Percentiles rank a stretch among this genome's conserved stretches.
Conservation (phyloP, 2,113 vertebrate genomes). For the Phalacrocorax brasilianus region DNA sequence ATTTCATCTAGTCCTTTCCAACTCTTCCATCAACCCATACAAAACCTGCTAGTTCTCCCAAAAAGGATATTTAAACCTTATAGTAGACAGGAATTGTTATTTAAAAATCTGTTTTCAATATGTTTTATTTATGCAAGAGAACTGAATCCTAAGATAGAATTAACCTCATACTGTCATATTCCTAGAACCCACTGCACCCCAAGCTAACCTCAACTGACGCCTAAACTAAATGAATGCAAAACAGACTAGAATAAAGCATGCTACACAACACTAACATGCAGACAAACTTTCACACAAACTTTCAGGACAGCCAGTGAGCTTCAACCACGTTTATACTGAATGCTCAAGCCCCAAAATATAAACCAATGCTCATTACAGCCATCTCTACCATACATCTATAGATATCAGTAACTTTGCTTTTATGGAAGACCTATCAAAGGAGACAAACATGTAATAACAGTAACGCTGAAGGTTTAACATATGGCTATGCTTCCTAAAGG, state of each 20-base stretch:
- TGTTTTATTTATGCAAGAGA: not conserved
- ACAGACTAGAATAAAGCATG: conserved; percentile 55
- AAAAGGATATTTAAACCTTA: not conserved
- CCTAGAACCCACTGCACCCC: not conserved
- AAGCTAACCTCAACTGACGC: not conserved
- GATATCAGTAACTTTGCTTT: not conserved
- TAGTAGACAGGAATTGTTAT: not conserved
- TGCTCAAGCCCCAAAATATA: not conserved
- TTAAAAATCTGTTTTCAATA: not conserved
- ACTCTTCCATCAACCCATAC: not conserved
- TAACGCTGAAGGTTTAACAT: not conserved
- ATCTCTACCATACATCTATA: not conserved
- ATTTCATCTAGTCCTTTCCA: not conserved
- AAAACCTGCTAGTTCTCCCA: not conserved
- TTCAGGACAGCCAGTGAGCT: conserved; percentile 24
- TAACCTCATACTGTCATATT: not conserved
- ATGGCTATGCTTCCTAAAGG: not conserved
- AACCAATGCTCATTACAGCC: not conserved
- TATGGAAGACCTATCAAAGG: not conserved
- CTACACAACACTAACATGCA: conserved; percentile 70
- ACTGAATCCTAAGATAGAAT: not conserved
- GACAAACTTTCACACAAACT: conserved; percentile 72
- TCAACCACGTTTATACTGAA: not conserved
- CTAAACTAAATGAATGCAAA: not conserved
- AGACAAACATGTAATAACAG: not conserved